Evolutionary conservation across 2,797 vertebrate genomes (phyloP), one percentile per base, ranked within the genome.

Genomic region (Rhyacichthys aspro): DNA sequence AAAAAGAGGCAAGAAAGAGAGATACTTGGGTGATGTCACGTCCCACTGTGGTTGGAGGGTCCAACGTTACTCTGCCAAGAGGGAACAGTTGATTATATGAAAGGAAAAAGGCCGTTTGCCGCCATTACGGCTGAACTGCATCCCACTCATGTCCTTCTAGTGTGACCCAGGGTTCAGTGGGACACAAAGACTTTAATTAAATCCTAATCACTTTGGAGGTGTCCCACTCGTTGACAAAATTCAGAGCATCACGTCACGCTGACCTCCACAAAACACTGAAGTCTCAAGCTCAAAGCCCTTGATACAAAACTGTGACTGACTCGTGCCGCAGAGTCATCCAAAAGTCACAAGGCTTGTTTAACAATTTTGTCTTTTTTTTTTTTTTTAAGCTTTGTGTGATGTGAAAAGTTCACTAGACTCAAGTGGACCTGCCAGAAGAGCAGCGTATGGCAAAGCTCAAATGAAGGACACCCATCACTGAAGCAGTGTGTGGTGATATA

Each of bases 1-100:
- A 41, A 33, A 18, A 65, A 12, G 49, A 53, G 15, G 43, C 17
- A 43, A 63, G 45, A 73, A 43, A 61, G 49, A 45, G 55, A 59
- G 49, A 71, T 63, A 76, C 73, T 57, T 55, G 71, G 48, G 67
- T 94, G 91, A 94, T 86, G 85, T 91, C 88, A 91, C 90, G 77
- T 91, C 92, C 87, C 90, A 74, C 79, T 81, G 63, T 42, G 54
- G 69, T 82, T 68, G 9, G 56, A 56, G 59, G 55, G 53, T 69
- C 72, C 79, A 58, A n/a, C 77, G 79, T 72, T 60, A 78, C 69
- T 79, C 74, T 64, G 69, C 66, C 41, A 49, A 80, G 53, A 67
- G 86, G 78, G 68, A 78, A 65, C 4, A 56, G 63, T 44, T 87
- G 87, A 90, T 90, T 88, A 80, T 55, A 69, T 66, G 67, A 74